Evolutionary conservation across 2,888 invertebrate species (phyloP), one percentile per base, ranked within the genome.

Genomic region (Sepioteuthis lessoniana): DNA sequence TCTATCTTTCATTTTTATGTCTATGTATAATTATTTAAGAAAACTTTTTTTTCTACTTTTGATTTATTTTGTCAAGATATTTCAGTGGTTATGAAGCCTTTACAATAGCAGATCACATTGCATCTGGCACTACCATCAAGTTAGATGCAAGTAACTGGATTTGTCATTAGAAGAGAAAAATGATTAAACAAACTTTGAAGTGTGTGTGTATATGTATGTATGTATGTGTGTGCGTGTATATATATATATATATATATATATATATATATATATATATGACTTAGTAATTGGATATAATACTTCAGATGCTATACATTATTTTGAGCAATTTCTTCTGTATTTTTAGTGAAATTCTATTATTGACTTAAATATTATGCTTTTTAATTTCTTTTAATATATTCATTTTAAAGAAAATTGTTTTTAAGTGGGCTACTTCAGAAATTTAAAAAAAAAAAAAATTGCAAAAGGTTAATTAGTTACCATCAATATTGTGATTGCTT

Each of bases 11-110:
- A 19, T 76, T 16, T 55, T 5, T 55, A 55, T 55, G 7, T 55
- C 21, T 55, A 25, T 25, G 7, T 55, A 55, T 55, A 55, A 55
- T 21, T 35, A 76, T 76, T n/a, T 76, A 76, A n/a, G 16, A n/a
- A 76, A n/a, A 76, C 31, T 8, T 31, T 76, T 76, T 76, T 8
- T 76, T 76, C 76, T 76, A 76, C n/a, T 76, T 76, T 35, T n/a
- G n/a, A 76, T 76, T 76, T 76, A 76, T 76, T 76, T 76, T 76
- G 76, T 76, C 76, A 76, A 76, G 76, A 76, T 76, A n/a, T 76
- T 76, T 76, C 76, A 76, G 16, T 21, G 19, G 76, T 76, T 76
- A 76, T 76, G 76, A 76, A 76, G 2, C 76, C n/a, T 35, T 76
- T 76, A 76, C 76, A 76, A 76, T 35, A 76, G 76, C 35, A 76